These are phyloP conservation scores for Agelas oroides DNA, from an alignment of 37 sponge, comb jelly and placozoan species.

Conservation along the genomic window DNA sequence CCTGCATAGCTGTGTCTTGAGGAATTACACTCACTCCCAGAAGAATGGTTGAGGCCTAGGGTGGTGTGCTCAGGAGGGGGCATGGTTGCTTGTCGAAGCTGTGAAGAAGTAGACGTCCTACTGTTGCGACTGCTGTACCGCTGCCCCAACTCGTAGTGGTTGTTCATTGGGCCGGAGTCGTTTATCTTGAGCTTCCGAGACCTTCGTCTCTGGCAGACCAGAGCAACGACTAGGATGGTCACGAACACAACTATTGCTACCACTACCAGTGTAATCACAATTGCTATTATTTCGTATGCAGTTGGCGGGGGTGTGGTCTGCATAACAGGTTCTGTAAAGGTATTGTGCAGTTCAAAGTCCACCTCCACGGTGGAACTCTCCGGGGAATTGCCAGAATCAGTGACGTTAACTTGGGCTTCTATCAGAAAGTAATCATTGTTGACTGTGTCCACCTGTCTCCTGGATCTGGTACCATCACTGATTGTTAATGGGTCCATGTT, in stretches of 20 bases:
- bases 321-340: neutral
- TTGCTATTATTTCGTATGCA: slow-evolving; percentile 1
- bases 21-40: slow-evolving; percentile 17
- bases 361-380: neutral
- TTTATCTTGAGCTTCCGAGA: slow-evolving; percentile 14
- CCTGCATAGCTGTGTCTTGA: slow-evolving; percentile 6
- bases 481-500: neutral
- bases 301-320: neutral
- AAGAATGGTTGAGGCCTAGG: slow-evolving; percentile 1
- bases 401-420: neutral
- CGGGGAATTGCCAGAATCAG: neutral
- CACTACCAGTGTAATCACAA: slow-evolving; percentile 16
- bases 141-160: neutral
- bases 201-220: slow-evolving; percentile 3
- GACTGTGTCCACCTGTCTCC: neutral
- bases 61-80: slow-evolving; percentile 55
- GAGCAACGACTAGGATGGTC: neutral
- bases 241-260: neutral
- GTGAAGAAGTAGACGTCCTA: neutral
- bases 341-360: neutral
- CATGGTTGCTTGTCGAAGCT: neutral
- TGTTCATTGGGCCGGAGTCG: neutral
- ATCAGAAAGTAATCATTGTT: neutral
- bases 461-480: neutral
- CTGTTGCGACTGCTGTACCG: slow-evolving; percentile 4